Conservation (phyloP, 2,797 vertebrate species). For the Rhabdomys pumilio region DNA sequence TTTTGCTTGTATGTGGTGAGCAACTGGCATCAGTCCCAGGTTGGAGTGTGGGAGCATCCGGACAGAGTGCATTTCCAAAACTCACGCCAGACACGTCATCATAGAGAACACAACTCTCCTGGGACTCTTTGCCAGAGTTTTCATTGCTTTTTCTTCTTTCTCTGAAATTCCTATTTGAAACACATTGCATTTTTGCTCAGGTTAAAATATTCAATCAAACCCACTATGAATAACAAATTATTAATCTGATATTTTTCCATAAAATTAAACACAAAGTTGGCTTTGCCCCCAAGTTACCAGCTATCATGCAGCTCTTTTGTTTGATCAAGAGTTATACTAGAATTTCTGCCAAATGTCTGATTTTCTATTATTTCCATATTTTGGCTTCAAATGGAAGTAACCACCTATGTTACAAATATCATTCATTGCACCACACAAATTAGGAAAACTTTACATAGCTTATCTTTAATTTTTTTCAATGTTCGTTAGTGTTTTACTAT, state of each 20-base stretch:
- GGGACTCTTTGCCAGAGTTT: constrained; percentile 66
- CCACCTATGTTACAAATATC: constrained; percentile 84
- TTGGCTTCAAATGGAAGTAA: constrained; percentile 86
- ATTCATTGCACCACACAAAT: constrained; percentile 84
- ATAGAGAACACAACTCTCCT: constrained; percentile 48
- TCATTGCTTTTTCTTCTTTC: neutral
- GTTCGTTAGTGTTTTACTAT: neutral
- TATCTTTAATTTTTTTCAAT: neutral
- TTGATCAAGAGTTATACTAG: constrained; percentile 81
- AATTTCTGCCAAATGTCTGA: constrained; percentile 83
- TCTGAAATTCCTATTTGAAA: constrained; percentile 62
- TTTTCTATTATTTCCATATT: constrained; percentile 86
- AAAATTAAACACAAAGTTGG: constrained; percentile 47
- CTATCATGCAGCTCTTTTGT: constrained; percentile 81
- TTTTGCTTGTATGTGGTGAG: constrained; percentile 68
- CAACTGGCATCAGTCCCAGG: constrained; percentile 57
- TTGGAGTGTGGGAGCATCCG: constrained; percentile 81
- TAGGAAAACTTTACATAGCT: constrained; percentile 77
- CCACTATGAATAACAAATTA: constrained; percentile 50
- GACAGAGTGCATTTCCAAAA: constrained; percentile 71
- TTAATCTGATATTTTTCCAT: constrained; percentile 56
- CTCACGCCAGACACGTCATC: constrained; percentile 52
- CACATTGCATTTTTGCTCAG: constrained; percentile 59
- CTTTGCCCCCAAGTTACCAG: constrained; percentile 56
- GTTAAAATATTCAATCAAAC: constrained; percentile 56